Evolutionary conservation across 2,797 vertebrate species (phyloP), one percentile per base, ranked within the genome.

Genomic region (Sebastes oblongus): DNA sequence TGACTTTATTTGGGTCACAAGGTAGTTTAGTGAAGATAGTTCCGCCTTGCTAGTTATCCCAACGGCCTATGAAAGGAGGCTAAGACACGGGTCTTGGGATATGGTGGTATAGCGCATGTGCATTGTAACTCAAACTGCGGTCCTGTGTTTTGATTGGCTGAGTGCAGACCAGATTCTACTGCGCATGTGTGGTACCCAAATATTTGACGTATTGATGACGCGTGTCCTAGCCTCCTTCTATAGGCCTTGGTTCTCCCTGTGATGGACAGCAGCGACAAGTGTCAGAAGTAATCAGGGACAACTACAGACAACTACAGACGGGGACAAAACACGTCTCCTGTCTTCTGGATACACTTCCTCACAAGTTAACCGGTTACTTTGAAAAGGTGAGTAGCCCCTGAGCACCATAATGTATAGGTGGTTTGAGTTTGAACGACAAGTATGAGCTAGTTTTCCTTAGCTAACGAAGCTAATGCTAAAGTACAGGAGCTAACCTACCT

Each of bases 211-310:
- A 36, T 3, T 42, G 5, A 42, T 42, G 39, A 42, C 39, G 39
- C 5, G 13, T 16, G 39, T 16, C 39, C 39, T 1, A 42, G 5
- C 39, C 39, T 42, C 2, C 39, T 16, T 42, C 39, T 42, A 16
- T 16, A 42, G 5, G 13, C 39, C 39, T 42, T 42, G 13, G 13
- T 52, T 46, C 34, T 39, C 50, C 73, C 73, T 27, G 77, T 78
- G 82, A 90, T 90, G 83, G 79, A 85, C 84, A 74, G 78, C 64
- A 30, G 72, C 75, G 83, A 87, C 88, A 89, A 90, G 89, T 89
- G 91, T 91, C 91, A 87, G 4, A 86, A 80, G 77, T 89, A 78
- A 90, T 39, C 78, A 20, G 82, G 50, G 69, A 59, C 75, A 36
- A 42, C 13, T 16, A 59, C 36, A 11, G 3, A 50, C 76, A 54